A percentile compares a stretch with the other conserved stretches of the same genome.
phyloP scores from a whole-genome alignment of 2,888 invertebrate genomes.

The Bombyx huttoni region DNA sequence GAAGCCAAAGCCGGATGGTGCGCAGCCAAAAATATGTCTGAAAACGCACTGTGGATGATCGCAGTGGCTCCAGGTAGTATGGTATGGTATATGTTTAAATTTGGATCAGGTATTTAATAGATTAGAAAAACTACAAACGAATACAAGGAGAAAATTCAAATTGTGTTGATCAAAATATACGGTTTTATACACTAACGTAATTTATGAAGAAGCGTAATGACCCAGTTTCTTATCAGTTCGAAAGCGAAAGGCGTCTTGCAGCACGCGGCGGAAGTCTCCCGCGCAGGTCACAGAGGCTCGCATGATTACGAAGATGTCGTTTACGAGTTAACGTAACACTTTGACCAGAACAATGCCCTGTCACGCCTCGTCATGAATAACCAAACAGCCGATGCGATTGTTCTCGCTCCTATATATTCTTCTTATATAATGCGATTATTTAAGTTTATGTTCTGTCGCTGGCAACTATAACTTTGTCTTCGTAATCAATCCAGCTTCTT shows the following conservation, averaged over 20 bases:
- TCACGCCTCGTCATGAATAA: constrained; percentile 36
- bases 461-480: neutral
- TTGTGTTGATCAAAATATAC: neutral
- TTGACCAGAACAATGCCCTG: constrained; percentile 26
- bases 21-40: no score
- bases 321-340: constrained; percentile 31
- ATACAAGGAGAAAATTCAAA: no score
- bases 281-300: constrained; percentile 51
- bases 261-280: constrained; percentile 40
- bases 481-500: no score
- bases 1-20: no score
- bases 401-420: constrained; percentile 25
- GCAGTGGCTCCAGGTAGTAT: no score
- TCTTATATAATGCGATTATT: constrained; percentile 25
- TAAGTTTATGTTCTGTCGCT: constrained; percentile 4
- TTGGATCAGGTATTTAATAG: no score
- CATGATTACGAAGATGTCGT: constrained; percentile 39
- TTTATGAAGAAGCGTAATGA: constrained; percentile 4
- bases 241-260: constrained; percentile 31
- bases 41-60: no score
- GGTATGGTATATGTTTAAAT: no score
- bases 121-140: no score
- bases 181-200: neutral
- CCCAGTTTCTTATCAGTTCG: constrained; percentile 38
- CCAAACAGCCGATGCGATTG: constrained; percentile 32